phyloP scores from a whole-genome alignment of 2,888 invertebrate species.

The Hirtodrosophila cameraria region DNA sequence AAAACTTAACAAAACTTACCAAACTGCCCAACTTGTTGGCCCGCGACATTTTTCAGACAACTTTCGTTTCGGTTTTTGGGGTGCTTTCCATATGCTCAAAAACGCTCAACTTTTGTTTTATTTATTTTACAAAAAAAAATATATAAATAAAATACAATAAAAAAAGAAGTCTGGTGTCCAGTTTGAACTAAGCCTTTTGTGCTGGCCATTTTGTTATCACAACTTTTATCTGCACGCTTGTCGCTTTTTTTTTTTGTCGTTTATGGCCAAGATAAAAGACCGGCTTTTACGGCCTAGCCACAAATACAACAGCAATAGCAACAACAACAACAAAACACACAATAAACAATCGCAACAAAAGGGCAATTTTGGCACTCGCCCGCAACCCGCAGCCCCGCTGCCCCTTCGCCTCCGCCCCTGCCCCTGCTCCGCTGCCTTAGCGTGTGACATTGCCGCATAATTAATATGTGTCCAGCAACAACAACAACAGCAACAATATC shows the following conservation, averaged over 20 bases:
- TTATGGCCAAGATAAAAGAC: constrained; percentile 58
- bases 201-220: constrained; percentile 54
- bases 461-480: constrained; percentile 54
- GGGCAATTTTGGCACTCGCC: constrained; percentile 47
- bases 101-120: constrained; percentile 50
- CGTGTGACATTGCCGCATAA: constrained; percentile 68
- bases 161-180: constrained; percentile 23
- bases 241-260: constrained; percentile 14
- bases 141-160: constrained; percentile 14
- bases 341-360: constrained; percentile 48
- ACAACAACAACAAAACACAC: constrained; percentile 11
- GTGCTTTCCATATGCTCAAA: constrained; percentile 61
- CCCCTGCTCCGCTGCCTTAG: neutral
- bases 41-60: constrained; percentile 73
- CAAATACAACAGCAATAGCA: constrained; percentile 2
- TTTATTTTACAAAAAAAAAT: constrained; percentile 29
- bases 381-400: neutral
- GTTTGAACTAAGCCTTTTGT: constrained; percentile 44
- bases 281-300: constrained; percentile 44
- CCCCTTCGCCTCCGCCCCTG: neutral
- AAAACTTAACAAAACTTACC: constrained; percentile 15
- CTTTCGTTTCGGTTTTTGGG: constrained; percentile 71
- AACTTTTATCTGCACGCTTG: constrained; percentile 52
- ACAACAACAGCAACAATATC: constrained; percentile 38
- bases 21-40: constrained; percentile 27